Conservation (phyloP, 2,888 invertebrate species). For the Tetranychus truncatus region DNA sequence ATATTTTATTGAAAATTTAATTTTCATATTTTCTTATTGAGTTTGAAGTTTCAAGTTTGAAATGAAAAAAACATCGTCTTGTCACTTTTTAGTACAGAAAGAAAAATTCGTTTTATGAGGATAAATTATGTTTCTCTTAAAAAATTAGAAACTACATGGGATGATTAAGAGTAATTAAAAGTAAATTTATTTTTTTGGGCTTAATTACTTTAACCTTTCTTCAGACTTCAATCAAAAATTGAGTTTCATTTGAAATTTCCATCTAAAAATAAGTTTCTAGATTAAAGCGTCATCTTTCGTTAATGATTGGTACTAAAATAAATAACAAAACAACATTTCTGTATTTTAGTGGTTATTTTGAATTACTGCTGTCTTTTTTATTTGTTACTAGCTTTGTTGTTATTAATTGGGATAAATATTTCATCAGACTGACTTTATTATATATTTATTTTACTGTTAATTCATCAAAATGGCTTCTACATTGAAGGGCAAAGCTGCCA, state of each 20-base stretch:
- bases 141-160: no score
- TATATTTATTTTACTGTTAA: background rate
- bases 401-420: background rate
- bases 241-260: no score
- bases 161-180: no score
- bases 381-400: background rate
- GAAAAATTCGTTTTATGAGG: no score
- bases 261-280: no score
- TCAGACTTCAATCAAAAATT: no score
- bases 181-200: no score
- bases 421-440: background rate
- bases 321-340: background rate
- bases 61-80: no score
- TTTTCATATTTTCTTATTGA: background rate
- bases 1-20: background rate
- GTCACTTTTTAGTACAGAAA: no score
- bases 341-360: background rate
- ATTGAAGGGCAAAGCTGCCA: background rate
- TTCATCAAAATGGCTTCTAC: background rate
- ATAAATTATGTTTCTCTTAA: no score
- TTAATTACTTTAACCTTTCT: no score
- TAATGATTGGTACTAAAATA: background rate
- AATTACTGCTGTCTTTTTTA: background rate
- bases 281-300: background rate
- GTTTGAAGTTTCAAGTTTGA: no score